phyloP scores from a whole-genome alignment of 30 jellyfish, hydroid and myxozoan genomes.

The Pelagia noctiluca region DNA sequence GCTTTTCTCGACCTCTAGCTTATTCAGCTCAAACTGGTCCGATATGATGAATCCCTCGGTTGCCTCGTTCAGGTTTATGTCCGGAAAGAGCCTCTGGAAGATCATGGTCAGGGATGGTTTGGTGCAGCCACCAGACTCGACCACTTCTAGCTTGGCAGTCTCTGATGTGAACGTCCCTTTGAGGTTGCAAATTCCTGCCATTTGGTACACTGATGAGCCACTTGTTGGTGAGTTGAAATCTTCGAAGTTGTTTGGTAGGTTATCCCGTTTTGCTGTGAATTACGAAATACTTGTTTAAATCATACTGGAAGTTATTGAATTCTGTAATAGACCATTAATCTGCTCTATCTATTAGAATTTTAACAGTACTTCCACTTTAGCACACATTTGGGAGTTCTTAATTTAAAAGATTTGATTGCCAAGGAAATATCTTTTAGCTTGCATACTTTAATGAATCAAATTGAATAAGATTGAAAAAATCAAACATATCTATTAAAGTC shows the following conservation, averaged over 20 bases:
- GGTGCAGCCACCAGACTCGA: not conserved
- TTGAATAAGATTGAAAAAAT: no score
- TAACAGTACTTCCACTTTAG: no score
- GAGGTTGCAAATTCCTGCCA: constrained; percentile 32
- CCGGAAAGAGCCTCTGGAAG: constrained; percentile 41
- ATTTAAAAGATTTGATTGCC: no score
- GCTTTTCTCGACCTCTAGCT: constrained; percentile 14
- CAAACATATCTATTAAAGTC: no score
- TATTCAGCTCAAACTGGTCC: constrained; percentile 20
- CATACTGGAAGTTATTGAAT: no score
- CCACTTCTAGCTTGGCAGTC: not conserved
- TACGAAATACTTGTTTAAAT: not conserved
- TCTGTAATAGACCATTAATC: no score
- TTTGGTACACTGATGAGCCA: constrained; percentile 30
- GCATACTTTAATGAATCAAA: no score
- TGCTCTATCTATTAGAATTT: no score
- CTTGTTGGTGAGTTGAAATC: not conserved
- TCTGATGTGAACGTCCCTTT: constrained; percentile 11
- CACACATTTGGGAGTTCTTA: no score
- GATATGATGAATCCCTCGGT: constrained; percentile 34
- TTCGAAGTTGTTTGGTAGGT: constrained; percentile 19
- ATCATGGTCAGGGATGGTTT: constrained; percentile 39
- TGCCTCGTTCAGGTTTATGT: constrained; percentile 6
- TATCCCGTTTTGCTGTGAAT: constrained; percentile 16
- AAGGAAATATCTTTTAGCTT: no score